Evolutionary conservation across 1,140 invertebrate genomes (phyloP).

Genomic region (Lucilia cuprina): DNA sequence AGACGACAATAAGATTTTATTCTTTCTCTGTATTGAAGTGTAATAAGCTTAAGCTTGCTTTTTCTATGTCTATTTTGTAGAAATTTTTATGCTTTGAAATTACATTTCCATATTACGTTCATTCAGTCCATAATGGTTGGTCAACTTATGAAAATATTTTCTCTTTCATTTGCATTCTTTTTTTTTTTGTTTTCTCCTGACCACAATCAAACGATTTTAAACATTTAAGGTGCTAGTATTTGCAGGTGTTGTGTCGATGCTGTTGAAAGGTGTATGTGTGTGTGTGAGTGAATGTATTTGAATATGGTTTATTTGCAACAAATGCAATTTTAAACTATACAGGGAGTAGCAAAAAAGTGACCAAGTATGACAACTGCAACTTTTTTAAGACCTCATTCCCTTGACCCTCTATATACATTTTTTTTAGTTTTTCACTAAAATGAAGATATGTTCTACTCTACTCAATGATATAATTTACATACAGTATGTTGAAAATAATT

Average conservation of each 20-base stretch:
- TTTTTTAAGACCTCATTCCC: too few species aligned
- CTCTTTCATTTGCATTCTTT: background rate
- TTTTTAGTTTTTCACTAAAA: background rate
- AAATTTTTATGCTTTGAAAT: background rate
- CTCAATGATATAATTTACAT: background rate
- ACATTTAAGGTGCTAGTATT: constrained; percentile 9
- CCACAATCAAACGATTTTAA: constrained; percentile 1
- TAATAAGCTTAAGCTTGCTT: background rate
- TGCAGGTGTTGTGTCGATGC: background rate
- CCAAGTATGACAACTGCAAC: too few species aligned
- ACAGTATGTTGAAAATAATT: constrained; percentile 3
- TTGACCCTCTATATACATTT: background rate
- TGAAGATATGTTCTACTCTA: background rate
- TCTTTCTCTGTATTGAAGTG: background rate
- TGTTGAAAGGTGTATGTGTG: background rate
- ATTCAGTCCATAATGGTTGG: background rate
- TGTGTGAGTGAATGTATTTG: background rate
- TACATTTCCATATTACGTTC: background rate
- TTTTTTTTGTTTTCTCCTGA: too few species aligned
- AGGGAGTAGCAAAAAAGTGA: background rate
- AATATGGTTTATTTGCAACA: background rate
- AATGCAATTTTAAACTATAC: background rate
- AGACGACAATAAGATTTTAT: background rate
- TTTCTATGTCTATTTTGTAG: background rate
- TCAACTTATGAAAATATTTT: background rate